Conservation (phyloP, 2,113 vertebrate species). For the Hemibagrus wyckioides region DNA sequence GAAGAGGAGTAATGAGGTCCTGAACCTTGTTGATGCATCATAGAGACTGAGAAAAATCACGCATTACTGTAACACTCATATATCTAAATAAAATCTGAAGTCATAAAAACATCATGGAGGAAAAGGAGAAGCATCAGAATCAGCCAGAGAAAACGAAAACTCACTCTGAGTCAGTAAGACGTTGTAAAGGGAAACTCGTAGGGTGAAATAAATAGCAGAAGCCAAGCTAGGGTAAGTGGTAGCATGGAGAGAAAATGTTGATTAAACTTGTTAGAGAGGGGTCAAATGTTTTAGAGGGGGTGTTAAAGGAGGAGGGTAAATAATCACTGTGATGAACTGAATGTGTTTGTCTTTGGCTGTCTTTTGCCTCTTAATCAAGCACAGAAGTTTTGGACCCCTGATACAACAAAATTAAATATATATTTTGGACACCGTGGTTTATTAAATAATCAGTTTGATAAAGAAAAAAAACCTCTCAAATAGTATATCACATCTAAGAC, state of each 20-base stretch:
- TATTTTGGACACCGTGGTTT: background rate
- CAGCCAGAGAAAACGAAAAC: conserved; percentile 30
- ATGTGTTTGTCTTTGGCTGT: conserved; percentile 59
- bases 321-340: conserved; percentile 68
- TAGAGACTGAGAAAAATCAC: conserved; percentile 78
- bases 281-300: conserved; percentile 35
- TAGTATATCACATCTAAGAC: background rate
- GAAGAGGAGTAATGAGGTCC: conserved; percentile 86
- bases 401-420: background rate
- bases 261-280: conserved; percentile 34
- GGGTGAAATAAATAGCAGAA: conserved; percentile 28
- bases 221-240: conserved; percentile 41
- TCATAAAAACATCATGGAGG: background rate
- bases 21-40: conserved; percentile 95
- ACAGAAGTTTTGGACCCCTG: background rate
- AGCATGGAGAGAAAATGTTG: conserved; percentile 54
- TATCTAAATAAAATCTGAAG: background rate
- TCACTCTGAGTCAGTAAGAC: background rate
- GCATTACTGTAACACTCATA: conserved; percentile 5
- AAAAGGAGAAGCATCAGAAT: conserved; percentile 43
- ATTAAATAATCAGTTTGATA: no score
- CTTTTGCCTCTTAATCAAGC: conserved; percentile 14
- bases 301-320: conserved; percentile 35
- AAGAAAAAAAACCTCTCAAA: background rate
- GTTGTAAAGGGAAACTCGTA: background rate